These are phyloP conservation scores for Mactra quadrangularis DNA, from an alignment of 1,140 invertebrate species.

Conservation along the genomic window DNA sequence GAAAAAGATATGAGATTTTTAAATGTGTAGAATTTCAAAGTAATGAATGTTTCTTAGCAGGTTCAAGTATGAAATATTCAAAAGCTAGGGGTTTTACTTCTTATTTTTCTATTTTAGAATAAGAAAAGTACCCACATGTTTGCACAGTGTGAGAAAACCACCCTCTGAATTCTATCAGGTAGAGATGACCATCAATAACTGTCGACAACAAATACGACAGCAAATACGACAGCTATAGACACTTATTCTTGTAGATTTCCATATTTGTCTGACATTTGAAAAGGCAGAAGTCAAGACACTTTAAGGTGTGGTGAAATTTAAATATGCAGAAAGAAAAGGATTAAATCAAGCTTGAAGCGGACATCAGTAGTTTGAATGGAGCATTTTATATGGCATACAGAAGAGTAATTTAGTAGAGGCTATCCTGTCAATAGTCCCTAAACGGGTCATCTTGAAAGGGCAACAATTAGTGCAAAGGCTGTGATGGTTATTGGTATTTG, in stretches of 20 bases:
- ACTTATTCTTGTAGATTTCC: constrained; percentile 52
- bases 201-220: constrained; percentile 21
- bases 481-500: constrained; percentile 49
- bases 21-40: too few relatives aligned
- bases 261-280: constrained; percentile 54
- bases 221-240: constrained; percentile 39
- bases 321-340: constrained; percentile 55
- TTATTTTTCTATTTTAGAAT: too few relatives aligned
- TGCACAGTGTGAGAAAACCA: constrained; percentile 25
- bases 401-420: constrained; percentile 33
- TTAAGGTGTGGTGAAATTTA: constrained; percentile 55
- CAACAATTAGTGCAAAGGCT: constrained; percentile 5
- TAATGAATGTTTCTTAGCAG: too few relatives aligned
- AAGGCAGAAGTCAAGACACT: constrained; percentile 34
- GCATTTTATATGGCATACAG: constrained; percentile 24
- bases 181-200: constrained; percentile 40
- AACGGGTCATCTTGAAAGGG: constrained; percentile 43
- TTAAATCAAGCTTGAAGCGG: constrained; percentile 55
- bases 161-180: constrained; percentile 25
- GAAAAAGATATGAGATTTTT: too few relatives aligned
- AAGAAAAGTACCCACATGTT: constrained; percentile 8
- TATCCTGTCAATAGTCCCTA: constrained; percentile 45
- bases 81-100: too few relatives aligned
- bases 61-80: too few relatives aligned
- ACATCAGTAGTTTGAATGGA: constrained; percentile 40